phyloP scores from a whole-genome alignment of 2,888 invertebrate species.

The Lutraria lutraria region DNA sequence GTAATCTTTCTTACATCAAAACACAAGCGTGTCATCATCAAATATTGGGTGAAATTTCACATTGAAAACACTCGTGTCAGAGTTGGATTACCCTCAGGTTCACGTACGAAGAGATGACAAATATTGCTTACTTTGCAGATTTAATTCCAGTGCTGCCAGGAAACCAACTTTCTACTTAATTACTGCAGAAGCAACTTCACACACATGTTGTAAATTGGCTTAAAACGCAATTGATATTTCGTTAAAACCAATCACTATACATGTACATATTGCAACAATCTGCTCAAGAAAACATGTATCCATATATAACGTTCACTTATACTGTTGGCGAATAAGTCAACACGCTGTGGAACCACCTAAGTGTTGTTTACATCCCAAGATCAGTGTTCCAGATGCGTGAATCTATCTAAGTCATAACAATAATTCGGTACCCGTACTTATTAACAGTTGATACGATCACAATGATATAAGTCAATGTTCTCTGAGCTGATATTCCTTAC shows the following conservation, averaged over 20 bases:
- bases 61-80: background rate
- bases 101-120: background rate
- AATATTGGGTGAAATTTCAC: background rate
- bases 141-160: background rate
- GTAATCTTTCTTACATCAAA: background rate
- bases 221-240: background rate
- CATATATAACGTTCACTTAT: no score
- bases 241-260: background rate
- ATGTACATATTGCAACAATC: no score
- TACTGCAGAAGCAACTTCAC: background rate
- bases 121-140: background rate
- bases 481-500: no score
- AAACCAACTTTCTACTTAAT: background rate
- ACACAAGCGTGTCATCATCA: background rate
- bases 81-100: background rate
- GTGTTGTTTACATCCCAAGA: no score
- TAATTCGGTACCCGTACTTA: no score
- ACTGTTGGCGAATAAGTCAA: no score
- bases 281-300: no score
- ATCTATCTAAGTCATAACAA: no score
- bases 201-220: background rate
- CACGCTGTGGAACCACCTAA: no score
- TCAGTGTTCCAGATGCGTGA: no score
- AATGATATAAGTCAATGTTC: no score
- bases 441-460: no score